Conservation (phyloP, 2,888 invertebrate genomes). For the Lottia scabra region DNA sequence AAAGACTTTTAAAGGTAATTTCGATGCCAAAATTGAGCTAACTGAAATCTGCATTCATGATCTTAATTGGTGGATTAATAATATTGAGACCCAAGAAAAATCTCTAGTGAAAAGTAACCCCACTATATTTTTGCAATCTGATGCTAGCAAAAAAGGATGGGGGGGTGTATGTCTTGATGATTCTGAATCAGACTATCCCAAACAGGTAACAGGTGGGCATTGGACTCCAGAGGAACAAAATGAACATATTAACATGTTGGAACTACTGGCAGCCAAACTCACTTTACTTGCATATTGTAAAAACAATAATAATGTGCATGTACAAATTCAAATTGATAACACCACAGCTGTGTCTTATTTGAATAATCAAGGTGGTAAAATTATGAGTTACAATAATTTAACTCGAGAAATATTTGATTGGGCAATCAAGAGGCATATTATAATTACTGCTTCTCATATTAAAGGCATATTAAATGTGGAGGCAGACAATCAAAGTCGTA, state of each 20-base stretch:
- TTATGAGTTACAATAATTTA: neutral
- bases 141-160: neutral
- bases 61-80: constrained; percentile 6
- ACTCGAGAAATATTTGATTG: constrained; percentile 1
- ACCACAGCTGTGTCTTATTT: neutral
- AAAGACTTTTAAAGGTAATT: neutral
- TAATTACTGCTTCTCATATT: neutral
- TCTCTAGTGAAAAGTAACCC: neutral
- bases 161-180: neutral
- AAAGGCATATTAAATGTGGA: constrained; percentile 12
- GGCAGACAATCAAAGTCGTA: constrained; percentile 9
- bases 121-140: neutral
- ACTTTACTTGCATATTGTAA: neutral
- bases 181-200: too few relatives aligned
- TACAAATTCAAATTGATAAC: constrained; percentile 6
- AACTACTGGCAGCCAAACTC: neutral
- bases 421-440: constrained; percentile 4
- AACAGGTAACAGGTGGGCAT: too few relatives aligned
- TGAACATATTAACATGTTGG: neutral
- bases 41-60: neutral
- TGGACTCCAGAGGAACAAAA: neutral
- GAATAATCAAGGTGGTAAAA: constrained; percentile 1
- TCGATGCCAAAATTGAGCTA: neutral
- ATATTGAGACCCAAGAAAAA: neutral
- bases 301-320: neutral